Evolutionary conservation across 2,113 vertebrate genomes (phyloP), one percentile per base, ranked within the genome.

Genomic region (Syngnathus floridae): DNA sequence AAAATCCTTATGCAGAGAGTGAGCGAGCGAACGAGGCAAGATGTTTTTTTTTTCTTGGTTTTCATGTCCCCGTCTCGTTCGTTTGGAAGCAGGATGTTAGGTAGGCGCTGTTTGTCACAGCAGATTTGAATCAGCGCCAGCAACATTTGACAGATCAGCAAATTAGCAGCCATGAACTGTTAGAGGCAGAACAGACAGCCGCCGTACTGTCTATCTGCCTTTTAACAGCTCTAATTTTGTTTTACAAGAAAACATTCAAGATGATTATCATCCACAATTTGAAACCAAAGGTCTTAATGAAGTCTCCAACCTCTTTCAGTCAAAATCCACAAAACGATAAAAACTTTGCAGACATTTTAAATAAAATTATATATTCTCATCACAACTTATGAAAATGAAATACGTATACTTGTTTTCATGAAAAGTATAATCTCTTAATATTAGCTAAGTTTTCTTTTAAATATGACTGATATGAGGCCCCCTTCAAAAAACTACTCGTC

Each of bases 1-100:
- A 10, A 72, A 74, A 80, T 76, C 13, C 13, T 70, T 14, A 46
- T 69, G 57, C 26, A 74, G 62, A 66, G 65, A 71, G n/a, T 45
- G 46, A 57, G 59, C 41, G 13, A 26, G 54, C 11, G 9, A n/a
- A 37, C 8, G 36, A 17, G 21, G n/a, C 21, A 65, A 61, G 62
- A 56, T 69, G 26, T 31, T 21, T 57, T 31, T 21, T 3, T 13
- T 1, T 26, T 19, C 40, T 21, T 57, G 13, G 54, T 56, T 55
- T 64, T 58, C 5, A 31, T 41, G 12, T 71, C 16, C 35, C 49
- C 60, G 11, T 56, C 54, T 41, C 62, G 19, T 73, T 22, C 68
- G 11, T 76, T 64, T 66, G 49, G 60, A 78, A 64, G 67, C 55
- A 45, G 40, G 35, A 64, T 64, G 36, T 65, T 61, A 45, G 64